Percentiles rank a stretch among this genome's conserved stretches.
Conservation (phyloP, 2,113 vertebrate species). For the Hippocampus barbouri region DNA sequence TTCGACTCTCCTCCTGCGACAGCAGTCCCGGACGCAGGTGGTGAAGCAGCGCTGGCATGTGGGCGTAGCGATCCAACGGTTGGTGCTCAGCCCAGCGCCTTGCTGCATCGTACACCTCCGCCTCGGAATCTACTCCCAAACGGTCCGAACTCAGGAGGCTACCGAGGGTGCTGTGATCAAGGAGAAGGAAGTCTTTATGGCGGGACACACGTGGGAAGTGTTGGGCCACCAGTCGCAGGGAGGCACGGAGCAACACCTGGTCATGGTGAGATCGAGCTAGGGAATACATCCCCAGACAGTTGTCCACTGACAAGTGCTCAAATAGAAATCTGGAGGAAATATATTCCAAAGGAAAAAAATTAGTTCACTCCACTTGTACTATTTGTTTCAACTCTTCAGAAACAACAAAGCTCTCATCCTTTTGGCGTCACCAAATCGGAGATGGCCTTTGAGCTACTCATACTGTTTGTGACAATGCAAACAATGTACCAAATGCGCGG, state of each 20-base stretch:
- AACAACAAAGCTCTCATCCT: too few species aligned
- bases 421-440: too few species aligned
- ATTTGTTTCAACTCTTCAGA: too few species aligned
- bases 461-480: too few species aligned
- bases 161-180: slow-evolving; percentile 76
- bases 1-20: slow-evolving; percentile 70
- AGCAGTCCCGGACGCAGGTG: slow-evolving; percentile 76
- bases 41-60: slow-evolving; percentile 73
- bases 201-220: slow-evolving; percentile 76
- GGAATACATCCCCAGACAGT: slow-evolving; percentile 79
- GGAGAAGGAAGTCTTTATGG: slow-evolving; percentile 75
- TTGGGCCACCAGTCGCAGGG: slow-evolving; percentile 74
- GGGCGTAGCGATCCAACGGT: slow-evolving; percentile 65
- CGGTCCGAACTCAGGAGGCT: slow-evolving; percentile 79
- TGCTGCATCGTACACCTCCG: slow-evolving; percentile 75
- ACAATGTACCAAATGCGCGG: too few species aligned
- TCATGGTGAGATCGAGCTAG: slow-evolving; percentile 79
- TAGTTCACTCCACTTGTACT: too few species aligned
- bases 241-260: slow-evolving; percentile 75
- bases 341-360: not conserved
- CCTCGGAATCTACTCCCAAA: slow-evolving; percentile 76
- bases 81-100: slow-evolving; percentile 78
- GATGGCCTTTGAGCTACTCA: too few species aligned
- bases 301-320: slow-evolving; percentile 77
- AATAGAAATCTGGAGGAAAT: slow-evolving; percentile 71